These are phyloP conservation scores for Mechanitis messenoides DNA, from an alignment of 2,888 invertebrate genomes.

Conservation along the genomic window DNA sequence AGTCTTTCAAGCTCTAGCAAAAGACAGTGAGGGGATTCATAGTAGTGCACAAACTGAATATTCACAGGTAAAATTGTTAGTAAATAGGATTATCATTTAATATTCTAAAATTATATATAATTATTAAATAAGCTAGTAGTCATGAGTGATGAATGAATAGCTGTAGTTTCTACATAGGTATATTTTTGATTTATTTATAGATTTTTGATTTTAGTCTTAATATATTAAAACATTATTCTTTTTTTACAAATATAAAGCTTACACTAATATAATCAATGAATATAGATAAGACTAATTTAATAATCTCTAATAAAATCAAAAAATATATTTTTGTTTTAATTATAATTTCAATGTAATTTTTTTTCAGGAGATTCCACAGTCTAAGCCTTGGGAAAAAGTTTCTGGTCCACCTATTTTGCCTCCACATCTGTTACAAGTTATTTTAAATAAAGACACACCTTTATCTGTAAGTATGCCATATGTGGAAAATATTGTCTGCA, in stretches of 20 bases:
- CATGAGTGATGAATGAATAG: no score
- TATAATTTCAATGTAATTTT: not conserved
- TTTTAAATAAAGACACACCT: conserved; percentile 98
- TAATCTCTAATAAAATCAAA: no score
- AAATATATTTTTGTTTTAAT: not conserved
- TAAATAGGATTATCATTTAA: no score
- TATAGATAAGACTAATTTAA: no score
- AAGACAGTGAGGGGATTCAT: conserved; percentile 89
- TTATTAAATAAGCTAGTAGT: no score
- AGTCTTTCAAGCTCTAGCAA: conserved; percentile 97
- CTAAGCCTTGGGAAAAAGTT: conserved; percentile 94
- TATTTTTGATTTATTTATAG: no score
- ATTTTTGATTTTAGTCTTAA: no score
- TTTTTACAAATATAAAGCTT: no score
- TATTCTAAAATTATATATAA: no score
- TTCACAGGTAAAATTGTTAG: conserved; percentile 73
- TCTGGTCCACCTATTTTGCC: conserved; percentile 97
- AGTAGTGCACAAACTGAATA: conserved; percentile 87
- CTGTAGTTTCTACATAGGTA: no score
- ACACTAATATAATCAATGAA: no score
- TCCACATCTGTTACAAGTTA: conserved; percentile 98
- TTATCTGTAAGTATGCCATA: conserved; percentile 81
- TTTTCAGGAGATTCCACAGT: conserved; percentile 88
- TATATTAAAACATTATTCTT: no score
- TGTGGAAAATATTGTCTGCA: not conserved